These are phyloP conservation scores for Sesamia inferens DNA, from an alignment of 2,888 invertebrate genomes.

Conservation along the genomic window DNA sequence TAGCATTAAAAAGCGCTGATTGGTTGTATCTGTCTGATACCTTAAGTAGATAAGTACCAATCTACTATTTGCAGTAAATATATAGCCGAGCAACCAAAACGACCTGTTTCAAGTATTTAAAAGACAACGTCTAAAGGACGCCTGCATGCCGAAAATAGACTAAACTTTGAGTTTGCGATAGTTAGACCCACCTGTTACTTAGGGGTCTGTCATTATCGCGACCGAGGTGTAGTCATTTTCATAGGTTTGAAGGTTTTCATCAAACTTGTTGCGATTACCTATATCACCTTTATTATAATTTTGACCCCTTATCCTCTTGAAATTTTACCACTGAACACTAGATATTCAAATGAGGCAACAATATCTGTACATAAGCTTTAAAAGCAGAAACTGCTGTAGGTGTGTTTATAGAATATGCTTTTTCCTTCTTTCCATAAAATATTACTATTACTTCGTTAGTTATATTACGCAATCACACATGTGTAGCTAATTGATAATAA, in stretches of 20 bases:
- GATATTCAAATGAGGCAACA: background rate
- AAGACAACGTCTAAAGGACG: constrained; percentile 30
- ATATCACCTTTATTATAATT: constrained; percentile 27
- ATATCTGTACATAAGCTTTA: background rate
- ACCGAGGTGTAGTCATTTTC: constrained; percentile 41
- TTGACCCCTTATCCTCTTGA: constrained; percentile 14
- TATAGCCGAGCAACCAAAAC: background rate
- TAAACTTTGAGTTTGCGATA: constrained; percentile 53
- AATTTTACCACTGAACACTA: background rate
- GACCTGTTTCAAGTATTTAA: constrained; percentile 14
- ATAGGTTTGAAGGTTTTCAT: constrained; percentile 48
- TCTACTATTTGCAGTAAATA: constrained; percentile 8
- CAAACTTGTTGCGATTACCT: constrained; percentile 43
- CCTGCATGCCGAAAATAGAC: constrained; percentile 53
- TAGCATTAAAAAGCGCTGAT: background rate
- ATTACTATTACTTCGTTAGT: background rate
- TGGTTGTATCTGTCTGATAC: background rate
- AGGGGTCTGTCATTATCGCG: constrained; percentile 47
- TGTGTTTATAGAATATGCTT: no score
- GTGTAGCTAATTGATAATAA: background rate
- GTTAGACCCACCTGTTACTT: constrained; percentile 61
- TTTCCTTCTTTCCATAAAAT: background rate
- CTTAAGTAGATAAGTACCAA: background rate
- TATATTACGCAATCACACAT: background rate
- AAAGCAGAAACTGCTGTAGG: background rate